phyloP scores from a whole-genome alignment of 2,113 vertebrate species.

The Istiophorus platypterus region DNA sequence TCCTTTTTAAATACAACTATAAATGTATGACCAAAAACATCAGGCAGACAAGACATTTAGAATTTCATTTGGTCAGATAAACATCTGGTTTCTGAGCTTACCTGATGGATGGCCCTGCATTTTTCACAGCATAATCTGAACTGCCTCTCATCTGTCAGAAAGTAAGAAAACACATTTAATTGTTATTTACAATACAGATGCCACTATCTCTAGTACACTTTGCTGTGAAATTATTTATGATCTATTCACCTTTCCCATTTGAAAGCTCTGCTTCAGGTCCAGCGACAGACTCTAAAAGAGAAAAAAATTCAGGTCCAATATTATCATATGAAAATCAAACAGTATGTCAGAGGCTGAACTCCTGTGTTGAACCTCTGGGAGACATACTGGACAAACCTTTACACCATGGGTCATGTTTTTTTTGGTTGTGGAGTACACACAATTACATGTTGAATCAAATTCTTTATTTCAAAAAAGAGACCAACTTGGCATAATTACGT shows the following conservation, averaged over 20 bases:
- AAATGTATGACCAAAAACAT: background rate
- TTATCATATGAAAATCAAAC: background rate
- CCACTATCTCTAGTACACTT: background rate
- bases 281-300: constrained; percentile 8
- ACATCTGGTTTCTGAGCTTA: constrained; percentile 50
- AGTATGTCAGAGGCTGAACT: background rate
- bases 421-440: background rate
- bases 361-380: background rate
- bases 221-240: background rate
- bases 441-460: background rate
- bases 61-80: background rate
- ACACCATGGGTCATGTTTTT: background rate
- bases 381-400: background rate
- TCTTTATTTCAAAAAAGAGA: constrained; percentile 1
- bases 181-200: background rate
- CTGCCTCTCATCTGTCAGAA: constrained; percentile 58
- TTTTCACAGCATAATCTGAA: constrained; percentile 79
- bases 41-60: background rate
- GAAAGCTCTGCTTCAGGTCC: constrained; percentile 7
- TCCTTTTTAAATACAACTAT: background rate
- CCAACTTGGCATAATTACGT: constrained; percentile 6
- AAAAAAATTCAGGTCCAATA: constrained; percentile 10
- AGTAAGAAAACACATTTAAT: background rate
- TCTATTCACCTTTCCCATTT: constrained; percentile 58
- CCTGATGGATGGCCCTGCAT: constrained; percentile 81